Conservation (phyloP, 2,113 vertebrate genomes). For the Abramis brama region DNA sequence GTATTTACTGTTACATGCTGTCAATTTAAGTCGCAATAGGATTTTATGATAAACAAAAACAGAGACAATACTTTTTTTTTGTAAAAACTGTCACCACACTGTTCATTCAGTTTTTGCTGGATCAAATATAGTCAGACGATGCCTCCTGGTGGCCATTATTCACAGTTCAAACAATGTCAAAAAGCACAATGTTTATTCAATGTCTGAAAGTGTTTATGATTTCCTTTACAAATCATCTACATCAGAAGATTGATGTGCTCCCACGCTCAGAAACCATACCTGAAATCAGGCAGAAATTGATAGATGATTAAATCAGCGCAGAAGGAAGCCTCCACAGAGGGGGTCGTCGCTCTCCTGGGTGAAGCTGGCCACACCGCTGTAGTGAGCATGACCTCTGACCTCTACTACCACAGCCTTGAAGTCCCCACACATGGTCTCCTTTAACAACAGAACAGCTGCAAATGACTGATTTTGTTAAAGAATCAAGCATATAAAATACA, state of each 20-base stretch:
- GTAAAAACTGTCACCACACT: neutral
- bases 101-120: neutral
- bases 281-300: neutral
- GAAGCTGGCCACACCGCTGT: conserved; percentile 85
- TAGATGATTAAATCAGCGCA: conserved; percentile 73
- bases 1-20: conserved; percentile 48
- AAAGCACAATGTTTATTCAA: neutral
- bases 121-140: neutral
- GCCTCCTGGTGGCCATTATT: conserved; percentile 30
- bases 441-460: conserved; percentile 20
- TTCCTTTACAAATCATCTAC: neutral
- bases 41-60: neutral
- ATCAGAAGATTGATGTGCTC: neutral
- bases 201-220: neutral
- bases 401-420: conserved; percentile 89
- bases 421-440: conserved; percentile 86
- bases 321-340: conserved; percentile 84
- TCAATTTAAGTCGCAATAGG: neutral
- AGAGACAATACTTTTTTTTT: neutral
- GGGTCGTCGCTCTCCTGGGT: conserved; percentile 83
- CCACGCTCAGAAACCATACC: neutral
- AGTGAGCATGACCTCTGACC: conserved; percentile 88
- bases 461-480: neutral
- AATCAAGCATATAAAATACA: neutral
- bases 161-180: neutral